phyloP scores from a whole-genome alignment of 2,888 invertebrate species.

The Chaetogeoica ovagalla region DNA sequence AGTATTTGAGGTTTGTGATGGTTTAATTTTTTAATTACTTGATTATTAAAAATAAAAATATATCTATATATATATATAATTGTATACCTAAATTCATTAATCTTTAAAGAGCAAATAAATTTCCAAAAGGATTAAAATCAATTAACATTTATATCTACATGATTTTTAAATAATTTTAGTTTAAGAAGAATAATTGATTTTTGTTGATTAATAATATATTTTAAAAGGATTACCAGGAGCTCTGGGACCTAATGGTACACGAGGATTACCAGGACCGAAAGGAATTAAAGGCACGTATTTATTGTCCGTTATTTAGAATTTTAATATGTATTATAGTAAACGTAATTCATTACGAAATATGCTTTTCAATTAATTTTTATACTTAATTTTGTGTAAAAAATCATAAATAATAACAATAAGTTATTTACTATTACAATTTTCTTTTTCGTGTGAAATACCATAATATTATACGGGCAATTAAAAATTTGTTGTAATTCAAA shows the following conservation, averaged over 20 bases:
- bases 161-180: not conserved
- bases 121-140: too few species aligned
- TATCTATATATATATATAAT: too few species aligned
- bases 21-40: too few species aligned
- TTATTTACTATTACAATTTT: not conserved
- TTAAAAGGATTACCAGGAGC: conserved; percentile 57
- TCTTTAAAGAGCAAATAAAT: too few species aligned
- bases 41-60: too few species aligned
- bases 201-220: not conserved
- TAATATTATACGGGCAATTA: not conserved
- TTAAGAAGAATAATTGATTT: not conserved
- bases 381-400: too few species aligned
- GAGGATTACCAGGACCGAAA: conserved; percentile 58
- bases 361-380: too few species aligned
- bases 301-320: not conserved
- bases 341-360: not conserved
- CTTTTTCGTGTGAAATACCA: not conserved
- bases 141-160: not conserved
- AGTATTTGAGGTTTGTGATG: too few species aligned
- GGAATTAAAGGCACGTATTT: conserved; percentile 57
- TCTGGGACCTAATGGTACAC: conserved; percentile 59
- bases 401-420: too few species aligned
- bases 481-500: not conserved
- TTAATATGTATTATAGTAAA: not conserved
- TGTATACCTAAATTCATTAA: too few species aligned